phyloP scores from a whole-genome alignment of 2,888 invertebrate species.

The Perdita meconis region DNA sequence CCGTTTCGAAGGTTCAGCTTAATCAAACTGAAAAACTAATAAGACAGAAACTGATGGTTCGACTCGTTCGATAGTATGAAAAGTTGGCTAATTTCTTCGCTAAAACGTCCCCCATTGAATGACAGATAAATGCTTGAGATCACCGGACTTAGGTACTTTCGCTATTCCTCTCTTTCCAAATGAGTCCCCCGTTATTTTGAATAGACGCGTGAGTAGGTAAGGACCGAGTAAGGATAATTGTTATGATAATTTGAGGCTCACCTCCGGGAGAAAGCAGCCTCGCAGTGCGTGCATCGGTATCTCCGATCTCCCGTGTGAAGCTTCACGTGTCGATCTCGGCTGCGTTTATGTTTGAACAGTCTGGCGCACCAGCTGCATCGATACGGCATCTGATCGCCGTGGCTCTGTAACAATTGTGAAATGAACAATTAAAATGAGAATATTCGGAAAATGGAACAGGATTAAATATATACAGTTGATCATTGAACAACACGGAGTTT shows the following conservation, averaged over 20 bases:
- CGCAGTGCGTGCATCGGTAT: conserved; percentile 95
- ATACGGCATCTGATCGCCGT: conserved; percentile 96
- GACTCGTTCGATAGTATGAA: too few species aligned
- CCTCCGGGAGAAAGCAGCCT: conserved; percentile 97
- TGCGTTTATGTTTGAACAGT: conserved; percentile 97
- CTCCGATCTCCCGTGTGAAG: conserved; percentile 96
- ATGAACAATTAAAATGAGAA: not conserved
- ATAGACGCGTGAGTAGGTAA: not conserved
- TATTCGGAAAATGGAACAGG: not conserved
- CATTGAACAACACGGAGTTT: too few species aligned
- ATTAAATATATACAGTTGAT: too few species aligned
- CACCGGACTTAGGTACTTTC: not conserved
- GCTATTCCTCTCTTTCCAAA: not conserved
- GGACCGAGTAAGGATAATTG: not conserved
- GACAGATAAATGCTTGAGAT: not conserved
- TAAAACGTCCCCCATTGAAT: too few species aligned
- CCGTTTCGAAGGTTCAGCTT: too few species aligned
- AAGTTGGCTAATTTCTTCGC: too few species aligned
- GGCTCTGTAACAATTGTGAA: conserved; percentile 88
- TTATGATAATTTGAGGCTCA: conserved; percentile 81
- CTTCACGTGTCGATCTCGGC: conserved; percentile 96
- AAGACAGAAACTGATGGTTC: too few species aligned
- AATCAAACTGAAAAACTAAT: too few species aligned
- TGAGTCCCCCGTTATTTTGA: not conserved
- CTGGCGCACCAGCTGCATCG: conserved; percentile 96